Percentiles rank a stretch among this genome's conserved stretches.
These are phyloP conservation scores for Ichneumon xanthorius DNA, from an alignment of 2,888 invertebrate species.

Conservation along the genomic window DNA sequence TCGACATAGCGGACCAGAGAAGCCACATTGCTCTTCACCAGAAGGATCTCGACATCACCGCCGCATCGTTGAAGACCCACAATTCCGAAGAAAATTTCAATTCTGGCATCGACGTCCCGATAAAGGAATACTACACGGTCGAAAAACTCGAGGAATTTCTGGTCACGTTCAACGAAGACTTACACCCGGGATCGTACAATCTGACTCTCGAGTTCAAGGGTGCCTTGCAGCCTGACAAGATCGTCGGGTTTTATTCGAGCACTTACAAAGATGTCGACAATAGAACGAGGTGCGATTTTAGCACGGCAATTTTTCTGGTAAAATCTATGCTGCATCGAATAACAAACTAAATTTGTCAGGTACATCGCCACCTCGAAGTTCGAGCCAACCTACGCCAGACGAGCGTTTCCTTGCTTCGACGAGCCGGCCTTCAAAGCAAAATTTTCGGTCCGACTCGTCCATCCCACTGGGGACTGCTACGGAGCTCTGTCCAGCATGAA, in stretches of 20 bases:
- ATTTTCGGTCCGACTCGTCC: conserved; percentile 91
- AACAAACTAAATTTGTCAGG: conserved; percentile 85
- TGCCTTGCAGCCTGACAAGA: conserved; percentile 85
- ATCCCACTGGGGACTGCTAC: conserved; percentile 89
- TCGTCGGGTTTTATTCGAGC: conserved; percentile 88
- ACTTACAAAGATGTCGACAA: conserved; percentile 84
- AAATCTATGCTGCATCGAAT: conserved; percentile 40
- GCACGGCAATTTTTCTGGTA: neutral
- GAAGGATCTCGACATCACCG: conserved; percentile 85
- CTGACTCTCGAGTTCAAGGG: conserved; percentile 86
- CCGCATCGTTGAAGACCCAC: conserved; percentile 82
- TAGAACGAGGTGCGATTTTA: conserved; percentile 76
- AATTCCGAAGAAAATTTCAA: conserved; percentile 71
- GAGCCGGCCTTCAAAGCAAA: conserved; percentile 96
- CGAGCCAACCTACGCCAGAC: conserved; percentile 96
- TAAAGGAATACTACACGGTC: conserved; percentile 73
- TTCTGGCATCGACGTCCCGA: conserved; percentile 69
- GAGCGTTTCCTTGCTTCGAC: conserved; percentile 98
- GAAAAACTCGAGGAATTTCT: conserved; percentile 79
- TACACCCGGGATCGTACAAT: conserved; percentile 82
- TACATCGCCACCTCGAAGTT: conserved; percentile 96
- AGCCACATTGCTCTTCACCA: conserved; percentile 86
- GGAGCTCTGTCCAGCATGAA: conserved; percentile 96
- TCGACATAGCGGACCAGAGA: conserved; percentile 84
- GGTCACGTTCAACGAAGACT: conserved; percentile 74